Base-by-base conservation (phyloP, 1,140 invertebrate species). In the Cecropterus lyciades region DNA sequence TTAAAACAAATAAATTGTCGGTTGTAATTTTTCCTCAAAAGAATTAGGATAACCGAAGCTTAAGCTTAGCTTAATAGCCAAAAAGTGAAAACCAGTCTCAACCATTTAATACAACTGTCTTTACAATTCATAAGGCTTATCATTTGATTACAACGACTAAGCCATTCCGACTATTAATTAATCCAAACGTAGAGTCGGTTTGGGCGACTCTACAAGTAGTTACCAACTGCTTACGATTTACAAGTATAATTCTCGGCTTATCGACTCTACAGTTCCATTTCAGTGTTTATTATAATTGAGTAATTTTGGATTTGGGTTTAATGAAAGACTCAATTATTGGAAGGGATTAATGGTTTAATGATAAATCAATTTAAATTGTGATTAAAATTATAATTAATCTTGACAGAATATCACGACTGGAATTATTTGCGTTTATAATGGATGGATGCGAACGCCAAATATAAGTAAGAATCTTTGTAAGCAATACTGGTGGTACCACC, bases 271-370 rank as follows among this genome's bases (percentile, higher is more conserved):
- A 51, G 20, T 13, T 51, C 48, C 11, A 27, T 30, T 30, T 30
- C 24, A n/a, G 24, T 30, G 27, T 30, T 51, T 51, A 30, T 13
- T 59, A 65, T 72, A 72, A 72, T 72, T 64, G 63, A 66, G 53
- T 69, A 64, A 66, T 72, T 66, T 72, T 37, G 70, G 37, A 33
- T 51, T 60, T 46, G 51, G 51, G 63, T 69, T 72, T 66, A 69
- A 42, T 46, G 63, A 63, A 69, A 59, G 56, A 66, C 67, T 69
- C 45, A 64, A 69, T 72, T 72, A 69, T 66, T n/a, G 42, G 24
- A 11, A 13, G n/a, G 59, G 55, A 59, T 65, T 67, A 59, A 62
- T 65, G 27, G 13, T 14, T 43, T 43, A 14, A 43, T 14, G 13
- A 43, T 43, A 14, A 43, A 13, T 43, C 10, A 11, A 14, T 14